These are phyloP conservation scores for Drosophila lacertosa DNA, from an alignment of 1,140 invertebrate genomes.

Conservation along the genomic window DNA sequence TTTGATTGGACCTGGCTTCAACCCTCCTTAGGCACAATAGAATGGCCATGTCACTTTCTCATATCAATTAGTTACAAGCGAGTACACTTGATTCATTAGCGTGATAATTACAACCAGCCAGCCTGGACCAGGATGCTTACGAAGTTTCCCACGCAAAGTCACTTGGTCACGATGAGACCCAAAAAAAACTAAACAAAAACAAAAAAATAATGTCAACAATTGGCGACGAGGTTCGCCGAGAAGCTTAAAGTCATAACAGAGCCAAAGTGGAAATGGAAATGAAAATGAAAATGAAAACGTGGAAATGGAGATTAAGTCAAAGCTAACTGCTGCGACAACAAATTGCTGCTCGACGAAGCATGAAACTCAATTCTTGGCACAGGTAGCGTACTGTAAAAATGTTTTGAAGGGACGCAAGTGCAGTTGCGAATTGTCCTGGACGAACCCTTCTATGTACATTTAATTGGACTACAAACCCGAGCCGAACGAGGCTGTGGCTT, in stretches of 20 bases:
- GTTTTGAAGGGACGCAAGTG: conserved; percentile 1
- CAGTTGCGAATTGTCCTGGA: conserved; percentile 7
- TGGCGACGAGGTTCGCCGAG: conserved; percentile 13
- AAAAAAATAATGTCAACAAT: conserved; percentile 64
- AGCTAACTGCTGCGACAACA: conserved; percentile 74
- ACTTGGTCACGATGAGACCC: conserved; percentile 48
- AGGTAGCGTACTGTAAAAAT: conserved; percentile 45
- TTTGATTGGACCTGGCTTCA: conserved; percentile 19
- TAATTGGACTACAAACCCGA: conserved; percentile 72
- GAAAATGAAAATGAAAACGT: conserved; percentile 34
- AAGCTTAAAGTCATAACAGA: conserved; percentile 27
- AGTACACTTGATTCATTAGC: conserved; percentile 80
- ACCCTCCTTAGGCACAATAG: conserved; percentile 33
- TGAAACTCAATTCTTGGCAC: conserved; percentile 65
- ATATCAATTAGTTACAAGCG: conserved; percentile 80
- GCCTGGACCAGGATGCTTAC: conserved; percentile 40
- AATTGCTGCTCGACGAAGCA: conserved; percentile 65
- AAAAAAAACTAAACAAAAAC: no score
- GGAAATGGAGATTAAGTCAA: conserved; percentile 44
- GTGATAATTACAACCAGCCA: conserved; percentile 74
- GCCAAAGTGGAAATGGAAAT: conserved; percentile 8
- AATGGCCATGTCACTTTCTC: conserved; percentile 68
- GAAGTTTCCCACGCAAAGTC: conserved; percentile 64
- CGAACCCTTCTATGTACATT: conserved; percentile 35
- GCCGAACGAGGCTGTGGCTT: conserved; percentile 26